Evolutionary conservation across 2,113 vertebrate genomes (phyloP).

Genomic region (Gobio gobio): DNA sequence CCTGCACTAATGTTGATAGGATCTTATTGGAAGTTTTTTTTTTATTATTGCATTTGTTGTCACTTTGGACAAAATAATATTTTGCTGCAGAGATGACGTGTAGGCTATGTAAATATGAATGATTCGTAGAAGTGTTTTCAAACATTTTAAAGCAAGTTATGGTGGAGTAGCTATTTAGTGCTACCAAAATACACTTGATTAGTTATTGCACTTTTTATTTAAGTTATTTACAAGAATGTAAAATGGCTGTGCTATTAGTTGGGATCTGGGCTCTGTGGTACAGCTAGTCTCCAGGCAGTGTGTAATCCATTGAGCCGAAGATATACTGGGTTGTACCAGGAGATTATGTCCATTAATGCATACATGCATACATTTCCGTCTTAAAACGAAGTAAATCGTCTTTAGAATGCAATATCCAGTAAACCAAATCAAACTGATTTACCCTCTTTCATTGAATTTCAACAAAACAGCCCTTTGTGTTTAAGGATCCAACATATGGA

Average conservation of each 20-base stretch:
- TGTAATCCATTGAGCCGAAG: neutral
- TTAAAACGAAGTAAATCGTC: neutral
- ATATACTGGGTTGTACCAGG: constrained; percentile 37
- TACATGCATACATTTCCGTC: neutral
- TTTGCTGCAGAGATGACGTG: neutral
- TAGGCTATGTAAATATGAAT: neutral
- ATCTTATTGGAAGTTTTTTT: neutral
- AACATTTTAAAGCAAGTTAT: neutral
- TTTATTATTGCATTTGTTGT: neutral
- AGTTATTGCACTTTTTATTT: neutral
- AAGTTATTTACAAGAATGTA: neutral
- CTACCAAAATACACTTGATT: neutral
- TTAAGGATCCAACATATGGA: neutral
- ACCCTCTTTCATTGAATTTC: neutral
- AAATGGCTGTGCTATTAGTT: neutral
- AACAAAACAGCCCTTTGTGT: constrained; percentile 21
- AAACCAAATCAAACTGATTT: neutral
- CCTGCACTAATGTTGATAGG: neutral
- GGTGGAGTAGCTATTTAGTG: neutral
- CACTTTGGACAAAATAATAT: neutral
- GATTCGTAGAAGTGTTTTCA: neutral
- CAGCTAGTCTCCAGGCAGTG: constrained; percentile 4
- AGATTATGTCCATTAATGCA: constrained; percentile 21
- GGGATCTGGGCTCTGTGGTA: neutral
- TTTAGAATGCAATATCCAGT: neutral